Evolutionary conservation across 2,888 invertebrate species (phyloP), one percentile per base, ranked within the genome.

Genomic region (Apamea anceps): DNA sequence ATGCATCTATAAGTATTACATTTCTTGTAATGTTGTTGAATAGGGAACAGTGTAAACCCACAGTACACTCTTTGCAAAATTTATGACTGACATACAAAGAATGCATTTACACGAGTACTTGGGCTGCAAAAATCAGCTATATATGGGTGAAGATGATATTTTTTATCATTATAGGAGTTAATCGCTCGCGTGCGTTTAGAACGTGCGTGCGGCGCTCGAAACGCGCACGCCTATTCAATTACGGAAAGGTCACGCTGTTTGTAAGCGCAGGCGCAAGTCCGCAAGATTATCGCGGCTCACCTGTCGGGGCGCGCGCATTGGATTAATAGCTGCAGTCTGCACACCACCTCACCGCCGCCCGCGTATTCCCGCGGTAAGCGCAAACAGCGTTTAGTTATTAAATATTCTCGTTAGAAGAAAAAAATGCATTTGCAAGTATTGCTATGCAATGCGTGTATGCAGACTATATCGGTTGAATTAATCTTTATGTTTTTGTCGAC

Each of bases 221-320:
- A 91, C 91, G 89, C 93, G 94, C 93, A 94, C 95, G 95, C 95
- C 95, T 95, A 95, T 96, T 96, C 96, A 96, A 96, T 96, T 96
- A 96, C 92, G 91, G 93, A 96, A 96, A 96, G 96, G 96, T 96
- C 96, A 96, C 91, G 93, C 92, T 91, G 94, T 93, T 94, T 93
- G 94, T 93, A 92, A 91, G 94, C 94, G 93, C 95, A 91, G 90
- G 92, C 94, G 94, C 94, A 94, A 94, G 95, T 95, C 95, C 93
- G 93, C 94, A 94, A 95, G 95, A 96, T 96, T 95, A 96, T 95
- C 95, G 94, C 92, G 80, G 91, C 93, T 94, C 96, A 96, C 96
- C 96, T 96, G 96, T 95, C 96, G 89, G 91, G 92, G 92, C 90
- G 91, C 92, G 91, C 87, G 91, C 91, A 89, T 90, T 91, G 92